Evolutionary conservation across 92 coral and sea anemone genomes (phyloP), one percentile per base, ranked within the genome.

Genomic region (Heliopora coerulea): DNA sequence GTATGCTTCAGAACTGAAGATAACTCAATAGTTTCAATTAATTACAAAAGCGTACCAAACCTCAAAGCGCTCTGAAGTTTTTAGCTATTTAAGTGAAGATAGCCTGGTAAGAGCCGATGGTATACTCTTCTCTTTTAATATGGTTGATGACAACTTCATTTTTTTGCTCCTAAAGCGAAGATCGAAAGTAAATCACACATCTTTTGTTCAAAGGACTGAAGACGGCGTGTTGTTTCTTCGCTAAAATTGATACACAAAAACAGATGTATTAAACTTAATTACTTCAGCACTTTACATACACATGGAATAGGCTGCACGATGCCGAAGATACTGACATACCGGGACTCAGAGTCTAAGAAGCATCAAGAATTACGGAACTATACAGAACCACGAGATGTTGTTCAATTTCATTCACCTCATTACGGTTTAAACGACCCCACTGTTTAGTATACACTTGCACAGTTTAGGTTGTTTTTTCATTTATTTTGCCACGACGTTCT

Each of bases 221-320:
- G 40, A 25, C 74, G 54, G 74, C 74, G 74, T 67, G 59, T 67
- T 30, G 77, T 33, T 39, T 25, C 27, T 49, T 21, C 19, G 11
- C 62, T 3, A 50, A 20, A 70, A 50, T 70, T 70, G 77, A 35
- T 48, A 70, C 77, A 70, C 77, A 70, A 50, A n/a, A 70, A 56
- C 77, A 70, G 77, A 70, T 30, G 54, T 30, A 52, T 70, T 70
- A 56, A 56, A 23, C 23, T 56, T 56, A 70, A 70, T 70, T 70
- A 70, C 48, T 54, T 40, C 33, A 30, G 49, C 41, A 70, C 24
- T 52, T 62, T 70, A 33, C 64, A 70, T 54, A 33, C 64, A 70
- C 63, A 70, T 54, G 52, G 30, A 56, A 56, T 56, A 8, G 31
- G 23, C 9, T 23, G 17, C 61, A 56, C 31, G 61, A 56, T 56